Conservation (phyloP, 2,113 vertebrate genomes). For the Istiophorus platypterus region DNA sequence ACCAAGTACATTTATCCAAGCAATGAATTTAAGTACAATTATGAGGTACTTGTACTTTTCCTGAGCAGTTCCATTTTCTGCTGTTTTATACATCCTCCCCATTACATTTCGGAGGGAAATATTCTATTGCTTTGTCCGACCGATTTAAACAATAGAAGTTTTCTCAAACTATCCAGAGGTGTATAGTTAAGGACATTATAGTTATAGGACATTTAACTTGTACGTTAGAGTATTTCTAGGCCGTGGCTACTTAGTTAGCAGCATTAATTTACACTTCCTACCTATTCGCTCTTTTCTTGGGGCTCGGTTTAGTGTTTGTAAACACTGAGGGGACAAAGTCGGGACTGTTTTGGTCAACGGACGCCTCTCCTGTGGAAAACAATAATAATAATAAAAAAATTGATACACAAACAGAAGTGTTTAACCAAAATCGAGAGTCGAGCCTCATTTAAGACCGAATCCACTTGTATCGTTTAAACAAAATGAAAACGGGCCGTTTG, state of each 20-base stretch:
- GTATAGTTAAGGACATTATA: too few species aligned
- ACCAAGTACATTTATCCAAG: too few species aligned
- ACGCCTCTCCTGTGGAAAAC: conserved; percentile 49
- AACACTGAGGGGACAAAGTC: conserved; percentile 75
- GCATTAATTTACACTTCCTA: background rate
- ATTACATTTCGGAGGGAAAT: too few species aligned
- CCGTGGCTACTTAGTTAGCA: background rate
- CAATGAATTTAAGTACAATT: too few species aligned
- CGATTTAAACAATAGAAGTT: too few species aligned
- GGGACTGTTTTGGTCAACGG: conserved; percentile 21
- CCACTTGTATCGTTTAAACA: too few species aligned
- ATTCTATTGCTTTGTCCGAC: too few species aligned
- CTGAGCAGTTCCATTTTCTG: too few species aligned
- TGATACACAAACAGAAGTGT: background rate
- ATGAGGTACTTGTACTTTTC: too few species aligned
- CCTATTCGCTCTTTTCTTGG: conserved; percentile 21
- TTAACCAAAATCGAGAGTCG: background rate
- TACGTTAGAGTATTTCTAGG: background rate
- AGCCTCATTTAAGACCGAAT: background rate
- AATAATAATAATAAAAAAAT: background rate
- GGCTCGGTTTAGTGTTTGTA: background rate
- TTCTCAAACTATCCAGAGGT: too few species aligned
- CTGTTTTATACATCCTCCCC: too few species aligned
- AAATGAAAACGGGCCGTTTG: background rate
- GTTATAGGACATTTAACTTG: background rate